Percentiles rank a stretch among this genome's conserved stretches.
phyloP scores from a whole-genome alignment of 2,797 vertebrate genomes.

The Telmatherina bonti region DNA sequence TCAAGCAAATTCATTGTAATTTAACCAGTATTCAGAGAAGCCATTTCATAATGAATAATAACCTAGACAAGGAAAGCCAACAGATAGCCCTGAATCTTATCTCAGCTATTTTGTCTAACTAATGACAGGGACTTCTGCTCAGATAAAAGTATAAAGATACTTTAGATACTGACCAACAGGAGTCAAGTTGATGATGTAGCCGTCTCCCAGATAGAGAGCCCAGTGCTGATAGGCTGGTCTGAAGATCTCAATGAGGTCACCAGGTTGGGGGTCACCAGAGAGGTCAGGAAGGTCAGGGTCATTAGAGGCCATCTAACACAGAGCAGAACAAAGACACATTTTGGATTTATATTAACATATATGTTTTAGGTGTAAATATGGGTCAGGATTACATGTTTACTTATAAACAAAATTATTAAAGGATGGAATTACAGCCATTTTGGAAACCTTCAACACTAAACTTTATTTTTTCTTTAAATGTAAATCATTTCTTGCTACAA shows the following conservation, averaged over 20 bases:
- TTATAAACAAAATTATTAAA: background rate
- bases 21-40: too few relatives aligned
- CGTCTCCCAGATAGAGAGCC: conserved; percentile 94
- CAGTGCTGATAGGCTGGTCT: conserved; percentile 93
- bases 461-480: background rate
- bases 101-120: background rate
- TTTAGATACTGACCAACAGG: conserved; percentile 86
- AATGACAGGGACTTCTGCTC: background rate
- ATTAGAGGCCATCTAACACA: conserved; percentile 86
- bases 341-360: background rate
- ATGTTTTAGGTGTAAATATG: background rate
- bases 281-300: conserved; percentile 77
- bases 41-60: too few relatives aligned
- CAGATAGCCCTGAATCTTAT: background rate
- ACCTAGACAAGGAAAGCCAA: too few relatives aligned
- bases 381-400: background rate
- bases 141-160: background rate
- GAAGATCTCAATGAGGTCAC: conserved; percentile 96
- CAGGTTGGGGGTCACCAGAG: conserved; percentile 85
- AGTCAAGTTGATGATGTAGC: conserved; percentile 92
- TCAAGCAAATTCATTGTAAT: too few relatives aligned
- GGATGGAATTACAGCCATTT: background rate
- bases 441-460: background rate
- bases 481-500: background rate
- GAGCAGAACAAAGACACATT: conserved; percentile 6